These are phyloP conservation scores for Hirtodrosophila histrioides DNA, from an alignment of 2,888 invertebrate species.

Conservation along the genomic window DNA sequence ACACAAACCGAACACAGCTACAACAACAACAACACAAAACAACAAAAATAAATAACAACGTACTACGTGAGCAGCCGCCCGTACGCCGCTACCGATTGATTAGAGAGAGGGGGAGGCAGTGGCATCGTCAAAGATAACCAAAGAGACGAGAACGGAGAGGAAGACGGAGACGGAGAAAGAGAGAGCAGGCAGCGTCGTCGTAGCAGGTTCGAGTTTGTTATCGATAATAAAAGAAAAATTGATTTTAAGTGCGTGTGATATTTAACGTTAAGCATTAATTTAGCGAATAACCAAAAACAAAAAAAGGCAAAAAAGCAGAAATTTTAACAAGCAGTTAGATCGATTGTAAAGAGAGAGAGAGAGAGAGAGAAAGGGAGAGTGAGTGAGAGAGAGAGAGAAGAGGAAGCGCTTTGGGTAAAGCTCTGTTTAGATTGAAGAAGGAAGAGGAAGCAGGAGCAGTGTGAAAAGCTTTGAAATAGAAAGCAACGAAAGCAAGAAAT, in stretches of 20 bases:
- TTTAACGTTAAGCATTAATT: constrained; percentile 83
- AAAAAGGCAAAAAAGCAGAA: constrained; percentile 68
- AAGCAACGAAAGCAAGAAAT: constrained; percentile 57
- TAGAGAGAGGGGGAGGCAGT: constrained; percentile 25
- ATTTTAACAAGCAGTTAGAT: constrained; percentile 57
- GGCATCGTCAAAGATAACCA: constrained; percentile 44
- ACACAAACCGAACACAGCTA: constrained; percentile 54
- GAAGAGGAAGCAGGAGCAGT: constrained; percentile 23
- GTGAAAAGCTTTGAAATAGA: constrained; percentile 33
- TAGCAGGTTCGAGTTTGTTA: constrained; percentile 47
- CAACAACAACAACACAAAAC: constrained; percentile 8
- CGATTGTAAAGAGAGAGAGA: constrained; percentile 1
- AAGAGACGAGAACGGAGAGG: constrained; percentile 15
- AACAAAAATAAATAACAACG: constrained; percentile 6
- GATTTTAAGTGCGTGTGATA: constrained; percentile 85
- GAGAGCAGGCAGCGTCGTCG: constrained; percentile 33
- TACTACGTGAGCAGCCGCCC: constrained; percentile 33
- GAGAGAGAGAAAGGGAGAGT: constrained; percentile 28
- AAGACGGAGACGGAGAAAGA: constrained; percentile 22
- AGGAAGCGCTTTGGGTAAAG: constrained; percentile 42
- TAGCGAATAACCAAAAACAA: constrained; percentile 78
- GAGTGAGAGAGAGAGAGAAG: constrained; percentile 34
- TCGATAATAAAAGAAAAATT: constrained; percentile 67
- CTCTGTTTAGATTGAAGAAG: constrained; percentile 29
- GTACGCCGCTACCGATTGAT: constrained; percentile 37